These are phyloP conservation scores for Embiotoca jacksoni DNA, from an alignment of 2,113 vertebrate genomes.

Conservation along the genomic window DNA sequence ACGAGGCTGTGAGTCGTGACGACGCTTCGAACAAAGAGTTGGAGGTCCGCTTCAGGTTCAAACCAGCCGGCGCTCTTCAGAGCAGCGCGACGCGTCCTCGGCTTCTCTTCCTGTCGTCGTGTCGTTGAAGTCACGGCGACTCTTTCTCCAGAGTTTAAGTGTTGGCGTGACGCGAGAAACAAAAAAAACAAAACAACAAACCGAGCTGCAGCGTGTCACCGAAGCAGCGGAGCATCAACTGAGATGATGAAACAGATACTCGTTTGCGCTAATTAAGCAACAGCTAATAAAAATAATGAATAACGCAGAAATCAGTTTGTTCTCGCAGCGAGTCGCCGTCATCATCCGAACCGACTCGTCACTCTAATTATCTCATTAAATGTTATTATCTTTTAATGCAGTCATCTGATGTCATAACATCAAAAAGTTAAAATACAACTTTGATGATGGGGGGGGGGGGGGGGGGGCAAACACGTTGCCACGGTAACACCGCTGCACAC, in stretches of 20 bases:
- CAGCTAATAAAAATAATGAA: constrained; percentile 1
- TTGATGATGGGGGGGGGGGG: background rate
- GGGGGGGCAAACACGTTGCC: background rate
- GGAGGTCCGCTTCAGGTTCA: background rate
- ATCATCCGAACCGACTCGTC: background rate
- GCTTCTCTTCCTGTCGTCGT: background rate
- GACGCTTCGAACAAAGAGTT: constrained; percentile 2
- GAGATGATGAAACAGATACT: constrained; percentile 20
- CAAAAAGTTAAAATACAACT: constrained; percentile 1
- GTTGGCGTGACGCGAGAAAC: background rate
- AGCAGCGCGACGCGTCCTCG: too few species aligned
- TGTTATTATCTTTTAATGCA: constrained; percentile 13
- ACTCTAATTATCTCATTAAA: constrained; percentile 37
- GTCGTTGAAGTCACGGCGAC: background rate
- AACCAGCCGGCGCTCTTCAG: too few species aligned
- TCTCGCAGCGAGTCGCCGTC: background rate
- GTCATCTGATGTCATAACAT: background rate
- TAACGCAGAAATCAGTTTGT: background rate
- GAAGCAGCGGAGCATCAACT: background rate
- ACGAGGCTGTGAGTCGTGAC: background rate
- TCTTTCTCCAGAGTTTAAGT: background rate
- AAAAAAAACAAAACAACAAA: background rate
- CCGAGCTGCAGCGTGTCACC: background rate
- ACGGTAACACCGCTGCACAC: constrained; percentile 16
- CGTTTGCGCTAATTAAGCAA: constrained; percentile 12